Conservation (phyloP, 1,140 invertebrate species). For the Apis laboriosa region DNA sequence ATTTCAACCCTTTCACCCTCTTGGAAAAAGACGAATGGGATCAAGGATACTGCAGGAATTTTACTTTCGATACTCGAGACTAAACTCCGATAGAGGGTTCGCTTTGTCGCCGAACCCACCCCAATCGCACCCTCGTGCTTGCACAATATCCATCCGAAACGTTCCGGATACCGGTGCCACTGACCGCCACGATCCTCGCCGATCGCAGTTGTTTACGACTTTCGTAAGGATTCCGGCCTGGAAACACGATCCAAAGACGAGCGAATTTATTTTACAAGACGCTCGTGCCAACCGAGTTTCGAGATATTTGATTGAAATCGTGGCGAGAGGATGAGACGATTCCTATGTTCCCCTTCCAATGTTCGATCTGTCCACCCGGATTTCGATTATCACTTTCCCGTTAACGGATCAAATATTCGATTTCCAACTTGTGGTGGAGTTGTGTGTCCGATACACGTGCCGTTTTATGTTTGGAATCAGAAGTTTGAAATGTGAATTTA, state of each 20-base stretch:
- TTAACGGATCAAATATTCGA: not conserved
- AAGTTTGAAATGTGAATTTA: too few relatives aligned
- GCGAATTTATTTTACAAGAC: constrained; percentile 26
- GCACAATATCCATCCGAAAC: constrained; percentile 37
- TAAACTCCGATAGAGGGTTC: not conserved
- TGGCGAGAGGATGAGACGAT: not conserved
- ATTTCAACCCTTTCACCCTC: too few relatives aligned
- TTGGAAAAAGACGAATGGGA: too few relatives aligned
- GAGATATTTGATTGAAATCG: constrained; percentile 28
- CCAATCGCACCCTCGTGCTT: not conserved
- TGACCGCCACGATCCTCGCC: constrained; percentile 7
- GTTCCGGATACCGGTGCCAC: constrained; percentile 29
- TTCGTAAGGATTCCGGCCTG: not conserved
- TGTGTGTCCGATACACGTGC: not conserved
- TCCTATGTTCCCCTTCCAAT: not conserved
- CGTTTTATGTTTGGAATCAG: too few relatives aligned
- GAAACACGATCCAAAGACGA: constrained; percentile 15
- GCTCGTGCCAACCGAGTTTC: not conserved
- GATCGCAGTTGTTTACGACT: constrained; percentile 22
- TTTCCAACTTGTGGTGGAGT: not conserved
- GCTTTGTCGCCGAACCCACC: constrained; percentile 22
- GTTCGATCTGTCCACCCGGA: not conserved
- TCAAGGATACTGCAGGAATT: constrained; percentile 30
- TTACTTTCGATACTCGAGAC: constrained; percentile 35
- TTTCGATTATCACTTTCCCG: not conserved